Evolutionary conservation across 1,140 invertebrate species (phyloP).

Genomic region (Hesperophylax magnus): DNA sequence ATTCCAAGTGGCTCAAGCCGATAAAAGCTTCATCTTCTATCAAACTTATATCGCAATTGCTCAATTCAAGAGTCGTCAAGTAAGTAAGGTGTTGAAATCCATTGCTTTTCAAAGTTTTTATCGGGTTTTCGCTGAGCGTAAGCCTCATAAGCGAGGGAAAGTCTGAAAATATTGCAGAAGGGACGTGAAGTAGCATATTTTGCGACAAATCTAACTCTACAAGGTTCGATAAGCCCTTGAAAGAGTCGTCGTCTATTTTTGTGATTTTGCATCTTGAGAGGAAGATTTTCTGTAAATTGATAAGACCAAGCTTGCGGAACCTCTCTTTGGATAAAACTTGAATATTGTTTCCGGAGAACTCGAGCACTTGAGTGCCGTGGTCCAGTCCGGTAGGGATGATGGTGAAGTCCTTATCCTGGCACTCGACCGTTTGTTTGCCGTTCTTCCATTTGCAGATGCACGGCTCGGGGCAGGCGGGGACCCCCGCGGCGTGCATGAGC

Average conservation of each 20-base stretch:
- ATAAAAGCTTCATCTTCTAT: conserved; percentile 87
- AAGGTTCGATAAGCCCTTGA: conserved; percentile 87
- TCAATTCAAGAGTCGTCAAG: conserved; percentile 86
- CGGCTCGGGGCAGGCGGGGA: conserved; percentile 78
- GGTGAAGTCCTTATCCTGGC: conserved; percentile 81
- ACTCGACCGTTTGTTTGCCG: conserved; percentile 92
- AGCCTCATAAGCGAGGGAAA: conserved; percentile 86
- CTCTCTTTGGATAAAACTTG: conserved; percentile 81
- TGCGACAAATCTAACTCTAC: conserved; percentile 90
- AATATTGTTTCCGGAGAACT: conserved; percentile 87
- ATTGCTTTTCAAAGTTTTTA: conserved; percentile 78
- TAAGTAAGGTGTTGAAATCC: conserved; percentile 83
- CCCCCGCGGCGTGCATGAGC: conserved; percentile 58
- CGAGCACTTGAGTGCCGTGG: conserved; percentile 90
- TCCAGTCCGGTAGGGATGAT: conserved; percentile 86
- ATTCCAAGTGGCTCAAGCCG: conserved; percentile 85
- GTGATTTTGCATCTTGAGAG: conserved; percentile 82
- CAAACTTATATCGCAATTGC: conserved; percentile 81
- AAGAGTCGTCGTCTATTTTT: conserved; percentile 83
- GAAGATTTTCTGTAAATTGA: conserved; percentile 91
- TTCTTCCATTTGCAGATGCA: conserved; percentile 94
- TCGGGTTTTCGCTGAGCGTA: conserved; percentile 85
- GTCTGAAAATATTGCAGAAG: conserved; percentile 82
- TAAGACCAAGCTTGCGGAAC: conserved; percentile 82
- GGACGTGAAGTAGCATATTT: conserved; percentile 84